These are phyloP conservation scores for Bombus haemorrhoidalis DNA, from an alignment of 1,140 invertebrate species.

Conservation along the genomic window DNA sequence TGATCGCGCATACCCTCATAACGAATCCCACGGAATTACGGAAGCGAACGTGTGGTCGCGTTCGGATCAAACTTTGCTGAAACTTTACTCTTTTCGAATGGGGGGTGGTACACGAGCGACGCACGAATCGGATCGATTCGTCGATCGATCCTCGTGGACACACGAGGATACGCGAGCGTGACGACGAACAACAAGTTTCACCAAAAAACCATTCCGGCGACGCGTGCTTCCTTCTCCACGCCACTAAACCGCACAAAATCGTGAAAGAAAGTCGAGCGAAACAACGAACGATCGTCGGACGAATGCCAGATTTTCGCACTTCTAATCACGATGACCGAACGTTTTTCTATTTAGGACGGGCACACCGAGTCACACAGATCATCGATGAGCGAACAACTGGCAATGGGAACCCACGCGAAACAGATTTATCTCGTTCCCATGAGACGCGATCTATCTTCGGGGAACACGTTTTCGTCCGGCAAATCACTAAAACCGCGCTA, in stretches of 20 bases:
- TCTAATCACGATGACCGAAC: neutral
- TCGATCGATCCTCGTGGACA: neutral
- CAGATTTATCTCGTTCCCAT: conserved; percentile 16
- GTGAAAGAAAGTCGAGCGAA: neutral
- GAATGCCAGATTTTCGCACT: neutral
- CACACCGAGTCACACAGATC: conserved; percentile 11
- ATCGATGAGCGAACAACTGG: neutral
- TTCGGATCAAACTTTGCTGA: neutral
- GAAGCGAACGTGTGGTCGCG: no score
- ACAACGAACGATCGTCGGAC: neutral
- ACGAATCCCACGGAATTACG: neutral
- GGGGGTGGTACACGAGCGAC: neutral
- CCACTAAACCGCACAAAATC: conserved; percentile 4
- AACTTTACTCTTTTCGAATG: neutral
- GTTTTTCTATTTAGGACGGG: no score
- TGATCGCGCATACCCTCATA: neutral
- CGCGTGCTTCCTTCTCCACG: neutral
- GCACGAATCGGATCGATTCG: neutral
- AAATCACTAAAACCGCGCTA: neutral
- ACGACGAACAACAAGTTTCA: conserved; percentile 6
- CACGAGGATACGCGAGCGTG: neutral
- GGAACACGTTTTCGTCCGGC: conserved; percentile 9
- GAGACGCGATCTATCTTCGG: conserved; percentile 16
- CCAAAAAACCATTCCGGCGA: neutral
- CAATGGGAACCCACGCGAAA: neutral